A percentile compares a stretch with the other conserved stretches of the same genome.
phyloP scores from a whole-genome alignment of 2,888 invertebrate genomes.

The Lysandra bellargus region DNA sequence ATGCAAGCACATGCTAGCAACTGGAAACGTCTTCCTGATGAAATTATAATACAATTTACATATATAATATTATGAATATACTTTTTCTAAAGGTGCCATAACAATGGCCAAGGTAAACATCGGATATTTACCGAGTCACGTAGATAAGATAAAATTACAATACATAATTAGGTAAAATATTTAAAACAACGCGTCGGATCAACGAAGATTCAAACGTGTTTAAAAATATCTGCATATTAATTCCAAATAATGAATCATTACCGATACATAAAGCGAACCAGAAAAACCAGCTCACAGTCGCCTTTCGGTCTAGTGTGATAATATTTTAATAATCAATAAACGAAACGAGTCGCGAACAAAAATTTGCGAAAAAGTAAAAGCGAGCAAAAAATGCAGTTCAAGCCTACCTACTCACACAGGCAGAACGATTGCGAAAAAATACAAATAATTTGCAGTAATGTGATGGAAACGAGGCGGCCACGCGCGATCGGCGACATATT shows the following conservation, averaged over 20 bases:
- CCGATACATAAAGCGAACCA: slow-evolving; percentile 1
- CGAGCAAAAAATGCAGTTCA: slow-evolving; percentile 31
- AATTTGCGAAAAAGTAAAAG: slow-evolving; percentile 29
- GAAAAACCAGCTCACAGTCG: slow-evolving; percentile 17
- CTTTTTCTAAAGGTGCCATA: neutral
- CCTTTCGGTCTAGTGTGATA: slow-evolving; percentile 24
- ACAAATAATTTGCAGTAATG: slow-evolving; percentile 59
- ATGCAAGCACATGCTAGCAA: neutral
- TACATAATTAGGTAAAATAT: neutral
- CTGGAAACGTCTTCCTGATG: neutral
- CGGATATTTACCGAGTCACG: neutral
- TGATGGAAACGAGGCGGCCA: slow-evolving; percentile 62
- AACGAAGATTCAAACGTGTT: neutral
- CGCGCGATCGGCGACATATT: slow-evolving; percentile 72
- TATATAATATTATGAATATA: neutral
- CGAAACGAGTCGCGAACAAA: slow-evolving; percentile 23
- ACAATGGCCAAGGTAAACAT: slow-evolving; percentile 6
- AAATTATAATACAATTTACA: neutral
- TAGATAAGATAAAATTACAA: slow-evolving; percentile 18
- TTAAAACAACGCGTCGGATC: neutral
- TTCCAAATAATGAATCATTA: slow-evolving; percentile 13
- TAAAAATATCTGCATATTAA: slow-evolving; percentile 15
- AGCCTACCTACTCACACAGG: slow-evolving; percentile 33
- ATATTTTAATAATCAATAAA: neutral
- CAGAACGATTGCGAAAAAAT: slow-evolving; percentile 47